Evolutionary conservation across 2,113 vertebrate genomes (phyloP), one percentile per base, ranked within the genome.

Genomic region (Hippocampus guttulatus): DNA sequence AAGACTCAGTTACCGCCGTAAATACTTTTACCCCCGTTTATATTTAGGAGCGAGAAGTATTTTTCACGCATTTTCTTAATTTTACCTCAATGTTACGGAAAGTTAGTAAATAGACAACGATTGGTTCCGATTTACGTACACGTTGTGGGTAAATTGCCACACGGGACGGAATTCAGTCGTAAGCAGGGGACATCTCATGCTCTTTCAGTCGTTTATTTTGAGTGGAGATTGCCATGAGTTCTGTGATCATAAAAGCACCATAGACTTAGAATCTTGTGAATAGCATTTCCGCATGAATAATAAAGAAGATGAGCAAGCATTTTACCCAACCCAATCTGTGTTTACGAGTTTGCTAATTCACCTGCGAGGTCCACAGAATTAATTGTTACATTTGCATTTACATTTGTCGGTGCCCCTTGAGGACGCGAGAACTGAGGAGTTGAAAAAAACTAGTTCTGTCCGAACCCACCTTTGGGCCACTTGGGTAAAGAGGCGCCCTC

Each of bases 361-460:
- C n/a, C 51, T 55, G 64, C 2, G 64, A 71, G 38, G 15, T 54
- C 47, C n/a, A 27, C 12, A 27, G 2, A 4, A 8, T 12, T 20
- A 4, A 8, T 12, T 20, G 5, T 14, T 2, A 15, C 27, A 12
- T 68, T 57, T 70, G 1, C 1, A 0, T 1, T 38, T 30, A 30
- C 30, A 30, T 30, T 30, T 0, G 2, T 4, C 1, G 1, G 64
- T 47, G 6, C 1, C 15, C 6, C 47, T 30, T 11, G 5, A 65
- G 16, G 11, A 2, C 0, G 14, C 40, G 7, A 65, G 12, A 57
- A 52, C 2, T 25, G 8, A 47, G 68, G 2, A 60, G 40, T 71
- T 67, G 0, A 5, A 80, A 83, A 83, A 2, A 76, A 79, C 81
- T 84, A 81, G 52, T 27, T 23, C 69, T 12, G 76, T 33, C 57